Evolutionary conservation across 2,888 invertebrate genomes (phyloP), one percentile per base, ranked within the genome.

Genomic region (Dolomedes plantarius): DNA sequence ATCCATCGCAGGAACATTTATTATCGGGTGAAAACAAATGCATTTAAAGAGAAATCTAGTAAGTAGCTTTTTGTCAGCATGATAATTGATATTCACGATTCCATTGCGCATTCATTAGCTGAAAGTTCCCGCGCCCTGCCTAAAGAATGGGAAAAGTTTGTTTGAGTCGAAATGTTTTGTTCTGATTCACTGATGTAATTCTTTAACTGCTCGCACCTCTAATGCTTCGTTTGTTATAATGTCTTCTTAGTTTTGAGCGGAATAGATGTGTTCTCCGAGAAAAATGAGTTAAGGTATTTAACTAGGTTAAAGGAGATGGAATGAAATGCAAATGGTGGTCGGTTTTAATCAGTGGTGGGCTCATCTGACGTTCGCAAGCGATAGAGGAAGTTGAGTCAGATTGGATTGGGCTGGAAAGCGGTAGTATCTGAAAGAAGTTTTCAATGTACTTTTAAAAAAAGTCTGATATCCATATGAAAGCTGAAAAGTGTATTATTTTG

Each of bases 81-180:
- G 56, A 56, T 56, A 56, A 56, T 56, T 56, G 56, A 56, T 56
- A 56, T 56, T 56, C 56, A 23, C 23, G 19, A 56, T 56, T 56
- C 56, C 56, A 6, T 11, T 2, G 23, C 23, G 56, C 56, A 16
- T 56, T 56, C 56, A 56, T 56, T 56, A 56, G 56, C 56, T 23
- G 23, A 56, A 56, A 56, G 56, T 56, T 56, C 23, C 56, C 23
- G 19, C 3, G 16, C 19, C 5, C 11, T 2, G 19, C 1, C 23
- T 56, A 16, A 56, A 7, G 56, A 56, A 56, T 56, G 56, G 23
- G 56, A 56, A 56, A 56, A 56, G 56, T 56, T 56, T 56, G 56
- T 56, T 56, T 56, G 56, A 56, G 23, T 6, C 5, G 11, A 5
- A 23, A 56, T 56, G 56, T 11, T 56, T 56, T 56, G 56, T 56